Evolutionary conservation across 2,888 invertebrate species (phyloP), one percentile per base, ranked within the genome.

Genomic region (Nomada goodeniana): DNA sequence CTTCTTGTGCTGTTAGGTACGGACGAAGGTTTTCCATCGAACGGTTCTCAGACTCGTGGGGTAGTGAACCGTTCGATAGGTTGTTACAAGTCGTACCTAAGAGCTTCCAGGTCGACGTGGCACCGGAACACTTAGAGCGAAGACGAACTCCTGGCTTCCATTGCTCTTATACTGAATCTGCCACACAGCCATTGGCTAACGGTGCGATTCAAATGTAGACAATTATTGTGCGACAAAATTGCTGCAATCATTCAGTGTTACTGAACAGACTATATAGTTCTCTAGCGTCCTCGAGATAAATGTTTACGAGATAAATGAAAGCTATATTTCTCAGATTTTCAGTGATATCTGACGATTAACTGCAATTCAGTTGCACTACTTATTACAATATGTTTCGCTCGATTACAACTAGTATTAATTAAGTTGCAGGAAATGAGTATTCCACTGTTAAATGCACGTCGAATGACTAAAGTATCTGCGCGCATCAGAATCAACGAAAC

Each of bases 71-170:
- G 68, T 55, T 68, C 68, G 55, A 55, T 68, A 68, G 68, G n/a
- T 61, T 61, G 36, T 68, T 55, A 23, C 36, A 55, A 55, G 53
- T 68, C 55, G 68, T 44, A 42, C 44, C 42, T 55, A 55, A 36
- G 68, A 68, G 55, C 68, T 68, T 55, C 42, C 18, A 42, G 53
- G 23, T 52, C 67, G 15, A 36, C 53, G 53, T 55, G 67, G 15
- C 11, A 65, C 68, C 55, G 68, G 68, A 55, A 68, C 68, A 68
- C 68, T 68, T 55, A 68, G 68, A 53, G 15, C 23, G 20, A 13
- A 23, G 68, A 68, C 68, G 36, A 68, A 68, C 68, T 68, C 55
- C 68, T 42, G 42, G 42, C 55, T 68, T 55, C 68, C 68, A 55
- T 53, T 55, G 55, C 55, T 18, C 55, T 55, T 68, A 42, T 18